Conservation (phyloP, 1,140 invertebrate genomes). For the Mamestra configurata region DNA sequence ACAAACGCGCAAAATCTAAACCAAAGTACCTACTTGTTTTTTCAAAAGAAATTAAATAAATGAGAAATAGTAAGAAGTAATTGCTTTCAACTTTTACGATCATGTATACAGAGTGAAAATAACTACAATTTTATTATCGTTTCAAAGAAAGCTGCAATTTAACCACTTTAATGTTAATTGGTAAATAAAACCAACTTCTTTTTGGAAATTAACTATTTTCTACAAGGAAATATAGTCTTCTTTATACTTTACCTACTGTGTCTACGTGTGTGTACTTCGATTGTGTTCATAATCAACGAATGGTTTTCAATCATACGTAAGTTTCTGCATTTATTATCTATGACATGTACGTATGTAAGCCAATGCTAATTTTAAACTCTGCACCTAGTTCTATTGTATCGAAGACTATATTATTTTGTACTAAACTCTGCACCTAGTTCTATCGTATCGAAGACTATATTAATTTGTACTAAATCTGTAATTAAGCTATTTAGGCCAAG, state of each 20-base stretch:
- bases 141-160: no score
- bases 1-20: not conserved
- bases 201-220: no score
- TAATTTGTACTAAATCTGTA: slow-evolving; percentile 30
- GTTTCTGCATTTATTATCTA: slow-evolving; percentile 30
- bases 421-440: slow-evolving; percentile 36
- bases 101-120: no score
- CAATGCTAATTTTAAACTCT: slow-evolving; percentile 35
- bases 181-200: no score
- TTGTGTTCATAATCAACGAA: not conserved
- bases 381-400: slow-evolving; percentile 29
- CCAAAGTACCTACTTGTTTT: no score
- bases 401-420: no score
- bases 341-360: slow-evolving; percentile 15
- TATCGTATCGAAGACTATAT: slow-evolving; percentile 33
- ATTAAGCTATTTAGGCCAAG: slow-evolving; percentile 45
- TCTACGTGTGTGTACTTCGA: slow-evolving; percentile 1
- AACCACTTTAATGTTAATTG: no score
- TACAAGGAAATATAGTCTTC: no score
- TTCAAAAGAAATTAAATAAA: not conserved
- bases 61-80: no score
- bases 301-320: not conserved
- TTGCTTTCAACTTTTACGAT: no score
- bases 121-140: no score
- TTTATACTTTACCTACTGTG: no score